Percentiles rank a stretch among this genome's conserved stretches.
phyloP scores from a whole-genome alignment of 2,888 invertebrate genomes.

The Agriopis aurantiaria region DNA sequence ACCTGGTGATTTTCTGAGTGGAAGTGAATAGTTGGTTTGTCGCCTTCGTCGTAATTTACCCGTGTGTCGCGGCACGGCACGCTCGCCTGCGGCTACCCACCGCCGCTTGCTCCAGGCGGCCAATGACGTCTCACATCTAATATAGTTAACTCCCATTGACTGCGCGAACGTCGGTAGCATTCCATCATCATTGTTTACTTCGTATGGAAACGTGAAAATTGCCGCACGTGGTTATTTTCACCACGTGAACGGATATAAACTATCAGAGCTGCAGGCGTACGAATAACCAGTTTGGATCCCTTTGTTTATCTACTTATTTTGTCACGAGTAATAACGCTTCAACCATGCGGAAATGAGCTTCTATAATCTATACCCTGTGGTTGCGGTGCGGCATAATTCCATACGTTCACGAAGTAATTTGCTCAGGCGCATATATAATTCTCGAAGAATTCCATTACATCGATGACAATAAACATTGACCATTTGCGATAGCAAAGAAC shows the following conservation, averaged over 20 bases:
- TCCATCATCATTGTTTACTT: slow-evolving; percentile 65
- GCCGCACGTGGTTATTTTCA: slow-evolving; percentile 57
- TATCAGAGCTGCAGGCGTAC: slow-evolving; percentile 34
- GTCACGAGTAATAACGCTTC: slow-evolving; percentile 58
- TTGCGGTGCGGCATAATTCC: slow-evolving; percentile 55
- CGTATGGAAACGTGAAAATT: slow-evolving; percentile 54
- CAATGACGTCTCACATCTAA: slow-evolving; percentile 67
- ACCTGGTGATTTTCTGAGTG: slow-evolving; percentile 63
- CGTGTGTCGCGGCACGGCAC: slow-evolving; percentile 50
- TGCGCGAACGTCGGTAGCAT: slow-evolving; percentile 59
- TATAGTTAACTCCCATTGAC: slow-evolving; percentile 76
- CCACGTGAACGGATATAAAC: slow-evolving; percentile 47
- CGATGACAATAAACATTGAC: slow-evolving; percentile 24
- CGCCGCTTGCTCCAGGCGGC: slow-evolving; percentile 48
- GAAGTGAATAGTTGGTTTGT: slow-evolving; percentile 68
- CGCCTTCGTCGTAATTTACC: slow-evolving; percentile 70
- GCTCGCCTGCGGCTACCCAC: slow-evolving; percentile 56
- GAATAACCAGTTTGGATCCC: slow-evolving; percentile 24
- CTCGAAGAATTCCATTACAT: slow-evolving; percentile 8
- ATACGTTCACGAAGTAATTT: slow-evolving; percentile 32
- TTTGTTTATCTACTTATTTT: slow-evolving; percentile 29
- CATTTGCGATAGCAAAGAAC: slow-evolving; percentile 35
- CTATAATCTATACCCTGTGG: slow-evolving; percentile 49
- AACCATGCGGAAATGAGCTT: slow-evolving; percentile 68
- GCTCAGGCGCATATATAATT: slow-evolving; percentile 25